These are phyloP conservation scores for Chionoecetes opilio DNA, from an alignment of 1,140 invertebrate genomes.

Conservation along the genomic window DNA sequence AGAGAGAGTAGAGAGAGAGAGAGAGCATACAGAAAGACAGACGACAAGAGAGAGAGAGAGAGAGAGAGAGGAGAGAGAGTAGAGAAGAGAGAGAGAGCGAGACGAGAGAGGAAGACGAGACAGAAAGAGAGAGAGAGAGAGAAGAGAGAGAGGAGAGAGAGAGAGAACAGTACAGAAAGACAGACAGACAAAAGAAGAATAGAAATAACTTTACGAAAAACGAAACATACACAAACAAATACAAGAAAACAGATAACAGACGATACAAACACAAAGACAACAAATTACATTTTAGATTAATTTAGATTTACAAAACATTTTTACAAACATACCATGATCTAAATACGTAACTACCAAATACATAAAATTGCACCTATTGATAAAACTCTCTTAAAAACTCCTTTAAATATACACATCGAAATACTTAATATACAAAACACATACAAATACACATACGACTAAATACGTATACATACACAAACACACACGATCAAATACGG, in stretches of 20 bases:
- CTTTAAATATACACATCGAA: no score
- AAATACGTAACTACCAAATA: no score
- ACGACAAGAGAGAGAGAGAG: neutral
- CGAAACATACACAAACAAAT: constrained; percentile 29
- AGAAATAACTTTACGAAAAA: neutral
- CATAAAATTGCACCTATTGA: no score
- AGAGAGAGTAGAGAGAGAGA: neutral
- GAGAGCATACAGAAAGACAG: neutral
- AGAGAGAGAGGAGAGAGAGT: neutral
- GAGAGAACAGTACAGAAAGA: neutral
- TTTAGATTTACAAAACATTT: no score
- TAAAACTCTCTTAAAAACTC: no score
- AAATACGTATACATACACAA: no score
- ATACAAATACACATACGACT: no score
- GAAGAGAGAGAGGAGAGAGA: neutral
- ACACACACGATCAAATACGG: no score
- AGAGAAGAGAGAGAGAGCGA: neutral
- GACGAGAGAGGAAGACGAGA: neutral
- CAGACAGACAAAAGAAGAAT: neutral
- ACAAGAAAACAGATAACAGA: neutral
- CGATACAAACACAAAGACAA: no score
- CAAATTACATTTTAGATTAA: no score
- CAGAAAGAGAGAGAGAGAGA: neutral
- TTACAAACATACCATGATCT: no score
- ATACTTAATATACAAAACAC: no score